Evolutionary conservation across 2,113 vertebrate species (phyloP), one percentile per base, ranked within the genome.

Genomic region (Sylvietta virens): DNA sequence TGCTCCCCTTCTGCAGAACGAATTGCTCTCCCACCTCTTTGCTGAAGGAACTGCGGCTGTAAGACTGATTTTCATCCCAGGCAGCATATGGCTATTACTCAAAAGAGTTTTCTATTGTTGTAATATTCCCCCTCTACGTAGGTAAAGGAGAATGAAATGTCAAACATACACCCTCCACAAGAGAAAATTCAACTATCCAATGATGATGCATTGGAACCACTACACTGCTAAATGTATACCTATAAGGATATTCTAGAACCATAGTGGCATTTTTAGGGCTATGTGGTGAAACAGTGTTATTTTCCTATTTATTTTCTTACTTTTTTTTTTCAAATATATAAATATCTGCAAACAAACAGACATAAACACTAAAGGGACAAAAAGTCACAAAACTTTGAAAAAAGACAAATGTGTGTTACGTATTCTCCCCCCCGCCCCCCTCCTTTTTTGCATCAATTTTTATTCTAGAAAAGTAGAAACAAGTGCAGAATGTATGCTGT

Each of bases 381-480:
- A 87, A 72, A 37, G 10, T 30, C 45, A 72, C 7, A 11, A 8
- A n/a, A 23, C 21, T 64, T 56, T 23, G 15, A 15, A 64, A 62
- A 69, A 74, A 66, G 16, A 39, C 5, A 16, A 40, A 56, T 37
- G 5, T 27, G 4, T 76, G 22, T 57, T 80, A 33, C 7, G 17
- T 33, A 10, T 40, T 39, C 10, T 66, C 3, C 5, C 23, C 6
- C 7, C 10, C 3, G 11, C 6, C 2, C 4, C 8, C 15, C 5
- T 13, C 12, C 4, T 21, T 58, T 30, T 60, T 90, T 61, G 6
- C 27, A 23, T 40, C 42, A 7, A 44, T 77, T 85, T 95, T 88
- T 44, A 24, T 74, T 51, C 24, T 35, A 80, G 47, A 79, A 48
- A 53, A 74, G 70, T n/a, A 54, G 78, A 85, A 88, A 70, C 19